These are phyloP conservation scores for Venusia cambrica DNA, from an alignment of 2,888 invertebrate species.

Conservation along the genomic window DNA sequence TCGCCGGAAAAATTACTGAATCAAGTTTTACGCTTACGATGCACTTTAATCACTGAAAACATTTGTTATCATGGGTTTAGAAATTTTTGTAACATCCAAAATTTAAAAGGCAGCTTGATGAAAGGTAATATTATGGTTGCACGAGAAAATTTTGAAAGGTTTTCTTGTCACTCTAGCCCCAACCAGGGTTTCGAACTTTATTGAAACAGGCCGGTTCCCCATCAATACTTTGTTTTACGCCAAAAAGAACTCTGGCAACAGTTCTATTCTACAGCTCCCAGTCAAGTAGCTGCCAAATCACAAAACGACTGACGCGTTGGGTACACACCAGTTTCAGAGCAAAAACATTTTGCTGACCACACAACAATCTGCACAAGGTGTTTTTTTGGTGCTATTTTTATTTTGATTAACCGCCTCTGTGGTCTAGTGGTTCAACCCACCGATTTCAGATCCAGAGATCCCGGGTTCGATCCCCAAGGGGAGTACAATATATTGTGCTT, in stretches of 20 bases:
- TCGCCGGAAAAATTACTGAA: constrained; percentile 32
- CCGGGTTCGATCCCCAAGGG: too few relatives aligned
- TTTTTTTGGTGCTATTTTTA: too few relatives aligned
- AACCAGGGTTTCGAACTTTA: constrained; percentile 22
- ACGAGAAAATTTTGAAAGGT: too few relatives aligned
- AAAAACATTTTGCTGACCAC: constrained; percentile 35
- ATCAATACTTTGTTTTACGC: constrained; percentile 43
- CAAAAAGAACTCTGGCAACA: constrained; percentile 40
- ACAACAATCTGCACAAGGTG: constrained; percentile 29
- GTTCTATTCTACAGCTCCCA: constrained; percentile 37
- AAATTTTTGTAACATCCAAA: too few relatives aligned
- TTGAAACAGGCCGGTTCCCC: constrained; percentile 32
- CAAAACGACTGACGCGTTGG: constrained; percentile 40
- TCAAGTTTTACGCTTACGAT: constrained; percentile 35
- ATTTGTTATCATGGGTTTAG: too few relatives aligned
- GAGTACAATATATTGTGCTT: too few relatives aligned
- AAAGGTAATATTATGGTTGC: too few relatives aligned
- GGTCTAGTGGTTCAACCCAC: too few relatives aligned
- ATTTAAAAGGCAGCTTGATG: too few relatives aligned
- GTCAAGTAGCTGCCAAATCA: constrained; percentile 40
- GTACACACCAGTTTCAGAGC: constrained; percentile 30
- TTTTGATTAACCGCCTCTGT: too few relatives aligned
- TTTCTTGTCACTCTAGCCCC: too few relatives aligned
- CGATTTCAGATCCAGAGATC: too few relatives aligned
- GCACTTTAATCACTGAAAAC: constrained; percentile 36